These are phyloP conservation scores for Halocaridina rubra DNA, from an alignment of 2,888 invertebrate species.

Conservation along the genomic window DNA sequence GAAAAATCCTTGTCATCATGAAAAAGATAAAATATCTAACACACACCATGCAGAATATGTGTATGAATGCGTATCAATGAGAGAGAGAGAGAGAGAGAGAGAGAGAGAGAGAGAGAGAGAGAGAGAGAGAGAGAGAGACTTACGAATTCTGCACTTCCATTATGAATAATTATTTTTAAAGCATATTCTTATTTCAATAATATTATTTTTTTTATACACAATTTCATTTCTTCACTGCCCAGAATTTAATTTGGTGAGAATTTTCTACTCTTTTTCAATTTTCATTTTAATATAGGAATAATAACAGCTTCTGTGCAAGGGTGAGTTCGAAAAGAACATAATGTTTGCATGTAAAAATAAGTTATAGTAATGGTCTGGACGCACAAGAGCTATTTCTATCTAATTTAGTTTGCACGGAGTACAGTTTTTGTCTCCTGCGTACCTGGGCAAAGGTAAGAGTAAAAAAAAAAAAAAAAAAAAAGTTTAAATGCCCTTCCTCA, in stretches of 20 bases:
- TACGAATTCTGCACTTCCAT: too few relatives aligned
- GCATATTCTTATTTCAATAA: not conserved
- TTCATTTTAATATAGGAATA: too few relatives aligned
- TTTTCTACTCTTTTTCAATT: too few relatives aligned
- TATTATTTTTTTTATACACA: not conserved
- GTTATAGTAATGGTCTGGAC: too few relatives aligned
- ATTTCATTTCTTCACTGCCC: not conserved
- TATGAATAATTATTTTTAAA: not conserved
- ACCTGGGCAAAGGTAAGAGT: not conserved
- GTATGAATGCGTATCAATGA: too few relatives aligned
- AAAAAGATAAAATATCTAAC: not conserved
- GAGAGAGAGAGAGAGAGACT: not conserved
- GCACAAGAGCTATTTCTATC: too few relatives aligned
- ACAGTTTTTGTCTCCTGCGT: not conserved
- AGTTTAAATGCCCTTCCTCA: not conserved
- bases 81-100: not conserved
- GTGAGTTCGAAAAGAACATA: not conserved
- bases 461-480: not conserved
- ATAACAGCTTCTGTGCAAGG: too few relatives aligned
- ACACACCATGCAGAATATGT: not conserved
- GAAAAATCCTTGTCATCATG: not conserved
- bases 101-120: not conserved
- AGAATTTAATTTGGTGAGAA: too few relatives aligned
- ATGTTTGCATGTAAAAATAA: not conserved
- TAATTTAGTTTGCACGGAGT: too few relatives aligned